Base-by-base conservation (phyloP, 2,797 vertebrate genomes). In the Cyclura pinguis region DNA sequence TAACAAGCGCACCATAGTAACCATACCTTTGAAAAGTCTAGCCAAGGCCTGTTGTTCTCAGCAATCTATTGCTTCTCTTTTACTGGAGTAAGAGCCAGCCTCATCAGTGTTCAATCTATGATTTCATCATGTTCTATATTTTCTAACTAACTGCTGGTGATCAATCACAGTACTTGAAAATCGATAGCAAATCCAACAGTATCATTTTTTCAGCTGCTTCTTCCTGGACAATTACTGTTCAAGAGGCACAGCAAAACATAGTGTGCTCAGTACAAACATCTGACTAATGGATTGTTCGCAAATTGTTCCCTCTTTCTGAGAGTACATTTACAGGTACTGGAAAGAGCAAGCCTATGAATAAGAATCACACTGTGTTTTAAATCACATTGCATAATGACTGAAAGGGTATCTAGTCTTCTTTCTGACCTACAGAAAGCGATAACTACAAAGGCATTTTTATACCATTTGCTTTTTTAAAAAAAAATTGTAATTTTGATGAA, bases 201-300 rank as follows among this genome's bases (percentile, higher is more conserved):
- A 84, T 13, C 42, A 10, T 50, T 86, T 78, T 84, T 69, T 87
- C n/a, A 83, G 27, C 64, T 81, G 20, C 62, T 32, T 24, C 55
- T 55, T 8, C 20, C 76, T 52, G 57, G 57, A 90, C 7, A 82
- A 24, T 0, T 22, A n/a, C 84, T 85, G 69, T 88, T 85, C 72
- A 59, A 76, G 50, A 85, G 32, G 88, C 76, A 22, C 57, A 9
- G 7, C 81, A 80, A 80, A 38, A 85, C 29, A 90, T 42, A 82
- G 64, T 13, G 27, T 27, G 6, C 0, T 85, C 18, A 27, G 67
- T 59, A 92, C 29, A 38, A 72, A 87, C 50, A 67, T 83, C 57
- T 91, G 38, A 73, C 80, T 82, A 72, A 18, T 59, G 14, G n/a
- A 32, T 85, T 8, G 1, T 86, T 62, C 69, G 6, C 32, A 59